Conservation (phyloP, 2,113 vertebrate species). For the Chamaetylas fuelleborni region DNA sequence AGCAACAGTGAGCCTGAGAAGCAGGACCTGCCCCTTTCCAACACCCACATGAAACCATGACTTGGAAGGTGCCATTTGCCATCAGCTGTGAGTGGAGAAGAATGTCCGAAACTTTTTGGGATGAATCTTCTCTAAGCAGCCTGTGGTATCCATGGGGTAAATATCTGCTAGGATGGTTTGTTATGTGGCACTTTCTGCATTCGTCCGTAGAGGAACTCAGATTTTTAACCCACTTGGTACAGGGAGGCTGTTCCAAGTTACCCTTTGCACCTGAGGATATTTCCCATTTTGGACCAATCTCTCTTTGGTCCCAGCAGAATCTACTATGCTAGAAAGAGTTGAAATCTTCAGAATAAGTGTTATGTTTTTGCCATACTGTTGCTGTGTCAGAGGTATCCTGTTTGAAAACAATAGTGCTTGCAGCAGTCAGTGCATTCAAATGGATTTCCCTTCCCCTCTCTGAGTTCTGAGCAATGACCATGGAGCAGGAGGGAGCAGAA, state of each 20-base stretch:
- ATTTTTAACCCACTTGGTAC: background rate
- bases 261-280: background rate
- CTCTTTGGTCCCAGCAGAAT: background rate
- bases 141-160: background rate
- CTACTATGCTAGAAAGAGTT: background rate
- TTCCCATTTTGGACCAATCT: background rate
- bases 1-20: background rate
- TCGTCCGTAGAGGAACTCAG: background rate
- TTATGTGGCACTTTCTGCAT: background rate
- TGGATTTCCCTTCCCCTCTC: background rate
- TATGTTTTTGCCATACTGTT: background rate
- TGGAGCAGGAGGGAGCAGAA: background rate
- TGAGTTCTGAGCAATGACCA: background rate
- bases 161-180: background rate
- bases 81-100: background rate
- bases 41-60: background rate
- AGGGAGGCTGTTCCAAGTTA: background rate
- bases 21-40: background rate
- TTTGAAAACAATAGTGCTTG: conserved; percentile 10
- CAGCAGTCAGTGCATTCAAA: background rate
- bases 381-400: background rate
- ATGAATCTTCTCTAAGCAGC: background rate
- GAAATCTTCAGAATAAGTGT: background rate
- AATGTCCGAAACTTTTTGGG: background rate
- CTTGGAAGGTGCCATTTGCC: background rate